Evolutionary conservation across 2,797 vertebrate genomes (phyloP), one percentile per base, ranked within the genome.

Genomic region (Ispidina picta): DNA sequence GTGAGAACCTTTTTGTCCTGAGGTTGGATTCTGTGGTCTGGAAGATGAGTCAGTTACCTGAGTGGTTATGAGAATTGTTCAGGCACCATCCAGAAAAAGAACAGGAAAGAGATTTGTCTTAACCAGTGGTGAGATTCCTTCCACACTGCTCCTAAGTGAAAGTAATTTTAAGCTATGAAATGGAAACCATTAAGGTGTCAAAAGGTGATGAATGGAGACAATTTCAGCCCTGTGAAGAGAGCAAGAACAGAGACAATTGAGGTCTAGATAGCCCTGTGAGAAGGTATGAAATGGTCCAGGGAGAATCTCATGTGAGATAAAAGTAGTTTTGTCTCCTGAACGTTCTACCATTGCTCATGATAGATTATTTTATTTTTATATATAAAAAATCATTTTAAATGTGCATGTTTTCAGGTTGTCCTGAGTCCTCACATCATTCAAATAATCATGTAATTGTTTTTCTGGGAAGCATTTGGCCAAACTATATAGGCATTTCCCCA

Each of bases 351-450:
- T 48, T 83, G 23, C 9, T 91, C 26, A 28, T 83, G 26, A 80
- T 77, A 91, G 14, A 73, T 54, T 25, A 7, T 76, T 93, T 88
- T 95, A 89, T 95, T 92, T 96, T 95, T 93, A 18, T 93, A 90
- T 78, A 39, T 83, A 62, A 21, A 82, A 89, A 66, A 55, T 55
- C 1, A 19, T 90, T 92, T 85, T 2, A 82, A 78, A 37, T 62
- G 28, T 51, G 55, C 39, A 21, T 80, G 46, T 89, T 93, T 96
- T 76, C 49, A 68, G n/a, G 52, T 28, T 51, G 31, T 44, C 51
- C n/a, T 54, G 64, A 54, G 62, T 33, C 20, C 10, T 90, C 58
- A 54, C 13, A 12, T 73, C 5, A 70, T 73, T 88, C 51, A 84
- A 49, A 56, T 58, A 29, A 20, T 33, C 33, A 66, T 6, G 3